Evolutionary conservation across 1,140 invertebrate species (phyloP).

Genomic region (Bombus polaris): DNA sequence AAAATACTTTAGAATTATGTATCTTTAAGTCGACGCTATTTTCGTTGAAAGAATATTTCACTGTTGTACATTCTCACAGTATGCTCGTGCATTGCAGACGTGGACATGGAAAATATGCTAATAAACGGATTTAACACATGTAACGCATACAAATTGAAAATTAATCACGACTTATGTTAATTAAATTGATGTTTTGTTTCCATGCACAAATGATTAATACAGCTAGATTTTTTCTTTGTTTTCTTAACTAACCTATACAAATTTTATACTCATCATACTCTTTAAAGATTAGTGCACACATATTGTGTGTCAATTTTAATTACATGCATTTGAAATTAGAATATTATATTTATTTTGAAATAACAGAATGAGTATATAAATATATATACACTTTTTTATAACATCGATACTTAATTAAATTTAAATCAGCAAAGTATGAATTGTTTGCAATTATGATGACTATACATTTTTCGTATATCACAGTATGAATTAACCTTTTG

Average conservation of each 20-base stretch:
- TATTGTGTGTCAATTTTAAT: not conserved
- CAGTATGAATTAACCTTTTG: too few relatives aligned
- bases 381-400: too few relatives aligned
- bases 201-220: not conserved
- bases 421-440: too few relatives aligned
- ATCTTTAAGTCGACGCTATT: not conserved
- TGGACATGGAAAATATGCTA: not conserved
- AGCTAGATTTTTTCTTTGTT: not conserved
- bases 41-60: not conserved
- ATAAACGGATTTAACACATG: not conserved
- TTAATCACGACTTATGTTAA: slow-evolving; percentile 11
- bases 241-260: not conserved
- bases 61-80: not conserved
- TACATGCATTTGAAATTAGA: not conserved
- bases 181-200: not conserved
- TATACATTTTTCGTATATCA: too few relatives aligned
- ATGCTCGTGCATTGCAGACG: too few relatives aligned
- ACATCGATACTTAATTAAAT: too few relatives aligned
- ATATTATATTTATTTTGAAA: not conserved
- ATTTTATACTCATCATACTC: not conserved
- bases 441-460: too few relatives aligned
- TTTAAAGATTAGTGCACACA: not conserved
- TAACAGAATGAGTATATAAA: too few relatives aligned
- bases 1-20: not conserved
- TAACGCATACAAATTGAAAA: slow-evolving; percentile 1